Evolutionary conservation across 2,113 vertebrate species (phyloP), one percentile per base, ranked within the genome.

Genomic region (Cairina moschata): DNA sequence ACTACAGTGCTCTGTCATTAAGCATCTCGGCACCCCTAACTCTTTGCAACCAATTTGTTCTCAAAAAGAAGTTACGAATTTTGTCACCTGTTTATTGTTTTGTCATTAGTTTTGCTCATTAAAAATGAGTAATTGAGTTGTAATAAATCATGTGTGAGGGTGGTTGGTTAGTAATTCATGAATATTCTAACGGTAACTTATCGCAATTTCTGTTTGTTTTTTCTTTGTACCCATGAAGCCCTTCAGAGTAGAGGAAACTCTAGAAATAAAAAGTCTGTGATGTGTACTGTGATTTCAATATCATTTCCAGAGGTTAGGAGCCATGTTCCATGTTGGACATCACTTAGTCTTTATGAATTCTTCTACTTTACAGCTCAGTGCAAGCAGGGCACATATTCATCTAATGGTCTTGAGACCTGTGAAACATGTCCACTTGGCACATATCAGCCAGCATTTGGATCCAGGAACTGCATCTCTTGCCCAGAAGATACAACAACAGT

Each of bases 361-460:
- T 90, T 97, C 95, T 93, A 38, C 68, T n/a, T 93, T 98, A 62
- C 76, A 99, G 99, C 98, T 93, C 99, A 99, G 93, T 99, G 99
- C 96, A 99, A 99, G 87, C 99, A 99, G 31, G 99, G 99, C 62
- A 99, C 98, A 3, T 99, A 98, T n/a, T 99, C 99, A 29, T 32
- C 97, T 80, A 99, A 98, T 20, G 99, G 99, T 17, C 97, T 99
- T 95, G 99, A 99, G 97, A 99, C 98, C 6, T 99, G 99, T 31
- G 99, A 99, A 97, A 99, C 99, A 0, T 99, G 99, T 96, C 99
- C 99, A 0, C 92, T 99, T 97, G 99, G 99, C 65, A 98, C 98
- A 68, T 99, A 98, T 77, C 99, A 99, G 95, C 96, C 99, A 22
- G 97, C 94, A 13, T 98, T 98, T 69, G 99, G 99, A 72, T 98